Conservation (phyloP, 2,113 vertebrate genomes). For the Opisthocomus hoazin region DNA sequence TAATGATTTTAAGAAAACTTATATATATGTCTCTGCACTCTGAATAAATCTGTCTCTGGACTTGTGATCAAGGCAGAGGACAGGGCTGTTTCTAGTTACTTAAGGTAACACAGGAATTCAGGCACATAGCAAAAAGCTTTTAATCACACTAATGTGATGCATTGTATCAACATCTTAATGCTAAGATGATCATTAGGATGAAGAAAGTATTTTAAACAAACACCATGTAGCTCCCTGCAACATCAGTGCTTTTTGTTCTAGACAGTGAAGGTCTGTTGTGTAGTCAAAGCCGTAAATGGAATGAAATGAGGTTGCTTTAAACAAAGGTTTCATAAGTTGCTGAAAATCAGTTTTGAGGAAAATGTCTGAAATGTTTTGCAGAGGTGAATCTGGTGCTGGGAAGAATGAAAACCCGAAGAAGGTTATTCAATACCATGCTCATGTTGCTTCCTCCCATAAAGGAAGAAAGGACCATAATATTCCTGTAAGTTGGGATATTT, state of each 20-base stretch:
- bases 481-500: slow-evolving; percentile 83
- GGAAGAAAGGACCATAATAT: slow-evolving; percentile 96
- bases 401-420: slow-evolving; percentile 99
- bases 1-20: background rate
- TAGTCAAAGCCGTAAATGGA: background rate
- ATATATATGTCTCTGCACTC: background rate
- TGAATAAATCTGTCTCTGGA: background rate
- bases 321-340: background rate
- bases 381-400: slow-evolving; percentile 97
- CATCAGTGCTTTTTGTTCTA: background rate
- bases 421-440: slow-evolving; percentile 97
- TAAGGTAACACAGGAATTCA: background rate
- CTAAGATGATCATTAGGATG: background rate
- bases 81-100: background rate
- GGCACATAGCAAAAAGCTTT: background rate
- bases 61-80: background rate
- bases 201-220: background rate
- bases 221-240: background rate
- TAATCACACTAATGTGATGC: background rate
- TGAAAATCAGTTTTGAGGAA: background rate
- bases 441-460: slow-evolving; percentile 97
- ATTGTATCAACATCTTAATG: background rate
- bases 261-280: background rate
- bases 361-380: slow-evolving; percentile 61
- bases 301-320: background rate